A percentile compares a stretch with the other conserved stretches of the same genome.
These are phyloP conservation scores for Synergus umbraculus DNA, from an alignment of 2,888 invertebrate genomes.

Conservation along the genomic window DNA sequence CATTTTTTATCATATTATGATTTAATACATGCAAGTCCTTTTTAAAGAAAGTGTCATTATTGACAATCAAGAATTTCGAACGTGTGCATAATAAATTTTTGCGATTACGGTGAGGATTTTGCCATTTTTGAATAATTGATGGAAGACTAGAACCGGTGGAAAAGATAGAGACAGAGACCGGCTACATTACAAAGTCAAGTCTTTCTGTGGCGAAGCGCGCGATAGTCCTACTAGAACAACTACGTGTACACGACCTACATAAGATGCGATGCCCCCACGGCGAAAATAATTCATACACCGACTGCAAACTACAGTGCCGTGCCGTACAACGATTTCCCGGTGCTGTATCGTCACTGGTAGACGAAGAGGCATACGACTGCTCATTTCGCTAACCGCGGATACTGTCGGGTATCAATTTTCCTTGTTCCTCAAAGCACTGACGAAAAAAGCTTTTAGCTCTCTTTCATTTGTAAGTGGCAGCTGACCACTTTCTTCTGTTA, in stretches of 20 bases:
- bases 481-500: not conserved
- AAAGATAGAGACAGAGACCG: constrained; percentile 5
- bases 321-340: constrained; percentile 19
- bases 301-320: constrained; percentile 60
- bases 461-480: not conserved
- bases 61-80: too few species aligned
- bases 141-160: constrained; percentile 1
- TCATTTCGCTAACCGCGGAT: not conserved
- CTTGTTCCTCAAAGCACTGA: not conserved
- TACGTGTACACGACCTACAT: constrained; percentile 77
- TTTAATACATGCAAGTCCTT: too few species aligned
- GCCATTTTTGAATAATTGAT: constrained; percentile 30
- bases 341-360: constrained; percentile 19
- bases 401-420: not conserved
- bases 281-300: constrained; percentile 76
- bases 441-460: not conserved
- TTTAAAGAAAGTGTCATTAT: too few species aligned
- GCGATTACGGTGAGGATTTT: not conserved
- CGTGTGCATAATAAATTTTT: too few species aligned
- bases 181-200: constrained; percentile 54
- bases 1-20: too few species aligned
- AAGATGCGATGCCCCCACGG: constrained; percentile 77
- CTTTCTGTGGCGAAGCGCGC: constrained; percentile 51
- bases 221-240: constrained; percentile 58
- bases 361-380: not conserved